Evolutionary conservation across 2,797 vertebrate species (phyloP), one percentile per base, ranked within the genome.

Genomic region (Dendrocincla tyrannina): DNA sequence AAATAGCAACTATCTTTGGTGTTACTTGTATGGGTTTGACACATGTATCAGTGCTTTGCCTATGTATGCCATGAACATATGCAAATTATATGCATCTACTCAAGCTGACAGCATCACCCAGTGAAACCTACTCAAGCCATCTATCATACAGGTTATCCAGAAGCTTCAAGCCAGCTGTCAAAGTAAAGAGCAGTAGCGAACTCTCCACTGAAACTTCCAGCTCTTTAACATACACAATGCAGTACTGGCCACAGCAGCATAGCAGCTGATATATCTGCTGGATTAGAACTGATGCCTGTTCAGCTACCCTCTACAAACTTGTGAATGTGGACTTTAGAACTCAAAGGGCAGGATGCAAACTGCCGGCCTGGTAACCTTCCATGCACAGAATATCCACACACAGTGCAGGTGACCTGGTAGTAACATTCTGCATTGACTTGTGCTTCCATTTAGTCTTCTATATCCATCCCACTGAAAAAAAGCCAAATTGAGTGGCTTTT

Each of bases 301-400:
- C 24, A 59, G 5, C 14, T 11, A 30, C 8, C 8, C 19, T 35
- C 72, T 5, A 25, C 37, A 81, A 63, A 68, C 13, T 59, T 17
- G 18, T 14, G n/a, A 53, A 17, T 0, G 5, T 0, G 7, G 25
- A 41, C 44, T 67, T 63, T 0, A 56, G 62, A 80, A 25, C 3
- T 11, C 42, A n/a, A 67, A 22, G 4, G 19, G 16, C 58, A 72
- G 30, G 39, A 67, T 35, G 12, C 35, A 82, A 91, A 58, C 3
- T 30, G 15, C 10, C 64, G 87, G 44, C 24, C 69, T 37, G 49
- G 11, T 39, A 69, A 35, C 8, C n/a, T 55, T 12, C 28, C 16
- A 3, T 5, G 6, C 19, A 4, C 14, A 15, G 17, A 3, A 3
- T 5, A 18, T 20, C 27, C 17, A 4, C 5, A 5, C 17, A 5